phyloP scores from a whole-genome alignment of 2,797 vertebrate genomes.

The Coreius guichenoti region DNA sequence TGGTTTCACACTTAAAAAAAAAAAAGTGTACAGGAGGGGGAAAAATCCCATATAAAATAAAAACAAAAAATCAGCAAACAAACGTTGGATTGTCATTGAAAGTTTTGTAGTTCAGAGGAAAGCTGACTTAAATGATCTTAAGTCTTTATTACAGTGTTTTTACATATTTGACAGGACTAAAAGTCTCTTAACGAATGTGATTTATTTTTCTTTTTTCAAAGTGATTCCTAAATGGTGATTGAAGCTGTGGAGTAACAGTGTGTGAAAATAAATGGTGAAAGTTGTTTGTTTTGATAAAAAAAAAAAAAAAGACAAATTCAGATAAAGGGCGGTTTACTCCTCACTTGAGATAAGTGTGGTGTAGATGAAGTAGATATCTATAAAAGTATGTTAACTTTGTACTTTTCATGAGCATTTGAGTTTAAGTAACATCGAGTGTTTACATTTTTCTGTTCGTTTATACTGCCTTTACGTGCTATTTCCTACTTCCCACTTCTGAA shows the following conservation, averaged over 20 bases:
- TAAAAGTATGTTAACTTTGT: not conserved
- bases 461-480: too few species aligned
- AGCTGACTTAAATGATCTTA: not conserved
- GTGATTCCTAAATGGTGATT: not conserved
- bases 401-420: not conserved
- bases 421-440: not conserved
- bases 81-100: not conserved
- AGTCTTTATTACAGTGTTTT: not conserved
- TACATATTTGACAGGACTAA: not conserved
- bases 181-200: not conserved
- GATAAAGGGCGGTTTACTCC: not conserved
- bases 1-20: conserved; percentile 41
- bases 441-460: not conserved
- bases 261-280: not conserved
- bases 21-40: not conserved
- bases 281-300: not conserved
- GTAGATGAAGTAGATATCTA: not conserved
- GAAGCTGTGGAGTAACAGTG: not conserved
- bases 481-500: too few species aligned
- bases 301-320: not conserved
- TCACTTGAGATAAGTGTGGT: not conserved
- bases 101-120: not conserved
- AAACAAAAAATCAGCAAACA: conserved; percentile 27
- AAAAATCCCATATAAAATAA: conserved; percentile 5
- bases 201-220: not conserved